Percentiles rank a stretch among this genome's conserved stretches.
Evolutionary conservation across 2,888 invertebrate genomes (phyloP).

Genomic region (Operophtera brumata): DNA sequence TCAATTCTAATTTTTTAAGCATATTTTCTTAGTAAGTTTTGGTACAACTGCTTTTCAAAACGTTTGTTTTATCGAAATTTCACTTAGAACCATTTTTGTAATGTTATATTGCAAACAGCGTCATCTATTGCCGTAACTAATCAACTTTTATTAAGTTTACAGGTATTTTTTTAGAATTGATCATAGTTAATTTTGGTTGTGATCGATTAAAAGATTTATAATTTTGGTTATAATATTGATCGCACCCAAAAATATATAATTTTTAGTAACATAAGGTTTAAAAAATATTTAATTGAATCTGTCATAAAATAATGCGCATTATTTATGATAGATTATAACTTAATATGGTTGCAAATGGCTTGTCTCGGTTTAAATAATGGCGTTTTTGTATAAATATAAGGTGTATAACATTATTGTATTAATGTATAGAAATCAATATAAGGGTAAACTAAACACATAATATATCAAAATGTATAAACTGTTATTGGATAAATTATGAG

Average conservation of each 20-base stretch:
- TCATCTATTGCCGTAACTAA: slow-evolving; percentile 5
- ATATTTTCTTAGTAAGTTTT: no score
- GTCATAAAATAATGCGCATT: no score
- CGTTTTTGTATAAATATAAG: slow-evolving; percentile 10
- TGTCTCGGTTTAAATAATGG: no score
- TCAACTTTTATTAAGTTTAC: background rate
- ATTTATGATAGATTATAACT: background rate
- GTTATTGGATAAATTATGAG: slow-evolving; percentile 26
- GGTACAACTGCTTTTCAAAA: no score
- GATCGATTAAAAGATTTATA: slow-evolving; percentile 58
- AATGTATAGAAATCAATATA: slow-evolving; percentile 21
- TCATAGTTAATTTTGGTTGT: slow-evolving; percentile 64
- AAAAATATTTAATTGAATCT: background rate
- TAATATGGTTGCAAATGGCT: background rate
- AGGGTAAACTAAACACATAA: slow-evolving; percentile 25
- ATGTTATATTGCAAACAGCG: background rate
- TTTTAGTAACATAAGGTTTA: background rate
- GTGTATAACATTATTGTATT: slow-evolving; percentile 11
- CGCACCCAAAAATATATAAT: slow-evolving; percentile 61
- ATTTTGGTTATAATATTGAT: slow-evolving; percentile 51
- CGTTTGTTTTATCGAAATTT: no score
- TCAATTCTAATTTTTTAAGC: no score
- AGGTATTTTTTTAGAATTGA: slow-evolving; percentile 3
- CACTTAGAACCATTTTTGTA: no score
- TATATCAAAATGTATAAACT: slow-evolving; percentile 34